Evolutionary conservation across 1,140 invertebrate species (phyloP), one percentile per base, ranked within the genome.

Genomic region (Ips nitidus): DNA sequence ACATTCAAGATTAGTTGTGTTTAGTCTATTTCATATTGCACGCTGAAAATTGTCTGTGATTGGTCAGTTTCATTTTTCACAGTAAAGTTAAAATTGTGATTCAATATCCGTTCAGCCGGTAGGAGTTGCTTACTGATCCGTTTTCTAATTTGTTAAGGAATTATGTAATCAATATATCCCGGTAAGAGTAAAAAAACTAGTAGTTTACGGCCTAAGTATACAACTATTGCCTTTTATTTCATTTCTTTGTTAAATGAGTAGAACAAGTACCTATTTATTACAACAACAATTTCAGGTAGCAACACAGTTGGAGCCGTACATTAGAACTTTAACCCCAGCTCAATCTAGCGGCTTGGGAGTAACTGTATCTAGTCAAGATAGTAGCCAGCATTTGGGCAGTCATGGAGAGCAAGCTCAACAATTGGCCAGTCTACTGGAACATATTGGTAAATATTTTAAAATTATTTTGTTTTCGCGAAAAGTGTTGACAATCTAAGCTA

Each of bases 301-400:
- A 2, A 84, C 86, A 71, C 87, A 89, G 70, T 77, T 89, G 60
- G 87, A 89, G 73, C 87, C 88, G 2, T 89, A 86, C 72, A 84
- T 89, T 5, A 86, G 86, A 74, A 85, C 84, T 38, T 82, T 88
- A 67, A 81, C 84, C 0, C 80, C 81, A 3, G 80, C 80, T 8
- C 78, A 74, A 37, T 78, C 69, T 74, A 78, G 56, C 73, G 81
- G 63, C 75, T 77, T 65, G 72, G 79, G 58, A 79, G 80, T 56
- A 74, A 8, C 47, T 37, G 37, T n/a, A 39, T 62, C 56, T 70
- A 80, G 67, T 77, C 74, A 77, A 22, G 78, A 75, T 41, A 77
- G 81, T 3, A 61, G 60, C 8, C 68, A 71, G 57, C 39, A 42
- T 0, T 22, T 22, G 22, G 22, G 3, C 57, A 64, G 39, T 41